These are phyloP conservation scores for Balaeniceps rex DNA, from an alignment of 2,113 vertebrate genomes.

Conservation along the genomic window DNA sequence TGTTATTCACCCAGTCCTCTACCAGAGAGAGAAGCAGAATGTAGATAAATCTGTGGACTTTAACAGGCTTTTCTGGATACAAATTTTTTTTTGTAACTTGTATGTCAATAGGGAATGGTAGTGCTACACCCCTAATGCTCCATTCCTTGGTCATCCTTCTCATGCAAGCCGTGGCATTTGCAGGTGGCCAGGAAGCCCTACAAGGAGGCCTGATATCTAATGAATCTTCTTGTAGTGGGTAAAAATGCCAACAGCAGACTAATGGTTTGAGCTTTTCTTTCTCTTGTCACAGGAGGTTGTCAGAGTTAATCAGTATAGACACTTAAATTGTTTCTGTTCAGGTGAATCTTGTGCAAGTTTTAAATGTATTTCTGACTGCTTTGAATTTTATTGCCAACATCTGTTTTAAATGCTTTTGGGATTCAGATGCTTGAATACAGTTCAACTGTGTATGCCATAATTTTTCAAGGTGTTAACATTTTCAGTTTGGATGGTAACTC, in stretches of 20 bases:
- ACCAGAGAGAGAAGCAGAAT: not conserved
- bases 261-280: not conserved
- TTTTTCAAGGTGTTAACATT: constrained; percentile 13
- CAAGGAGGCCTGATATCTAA: not conserved
- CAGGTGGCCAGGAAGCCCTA: not conserved
- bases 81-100: not conserved
- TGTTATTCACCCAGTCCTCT: not conserved
- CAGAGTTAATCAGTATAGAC: constrained; percentile 19
- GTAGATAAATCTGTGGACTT: not conserved
- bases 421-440: constrained; percentile 14
- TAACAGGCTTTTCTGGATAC: not conserved
- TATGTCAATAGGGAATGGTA: not conserved
- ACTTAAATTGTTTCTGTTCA: constrained; percentile 48
- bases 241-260: not conserved
- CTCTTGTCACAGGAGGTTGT: not conserved
- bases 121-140: not conserved
- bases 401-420: constrained; percentile 41
- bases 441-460: not conserved
- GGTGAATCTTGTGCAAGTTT: constrained; percentile 47
- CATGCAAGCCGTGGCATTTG: not conserved
- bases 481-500: not conserved
- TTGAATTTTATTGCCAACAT: constrained; percentile 46
- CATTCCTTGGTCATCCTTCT: not conserved
- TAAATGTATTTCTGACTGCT: constrained; percentile 16
- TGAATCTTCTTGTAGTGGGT: not conserved